A percentile compares a stretch with the other conserved stretches of the same genome.
Conservation (phyloP, 2,888 invertebrate species). For the Acrocyrtus sp. region DNA sequence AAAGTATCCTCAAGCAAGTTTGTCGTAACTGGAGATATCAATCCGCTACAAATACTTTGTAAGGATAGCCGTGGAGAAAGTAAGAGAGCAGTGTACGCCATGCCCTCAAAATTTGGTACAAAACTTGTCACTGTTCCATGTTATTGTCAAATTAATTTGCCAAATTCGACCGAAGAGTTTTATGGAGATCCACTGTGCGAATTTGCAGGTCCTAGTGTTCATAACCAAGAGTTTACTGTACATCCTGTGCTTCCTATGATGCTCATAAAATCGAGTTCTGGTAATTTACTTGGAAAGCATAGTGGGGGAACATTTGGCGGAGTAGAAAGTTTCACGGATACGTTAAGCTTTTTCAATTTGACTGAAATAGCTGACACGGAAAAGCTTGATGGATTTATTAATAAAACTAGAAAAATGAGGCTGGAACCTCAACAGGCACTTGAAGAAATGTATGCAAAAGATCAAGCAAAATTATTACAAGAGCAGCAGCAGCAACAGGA, state of each 20-base stretch:
- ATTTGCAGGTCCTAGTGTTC: not conserved
- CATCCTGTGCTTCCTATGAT: not conserved
- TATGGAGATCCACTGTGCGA: not conserved
- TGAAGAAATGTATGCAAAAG: too few species aligned
- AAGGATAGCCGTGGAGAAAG: not conserved
- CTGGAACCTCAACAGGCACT: too few species aligned
- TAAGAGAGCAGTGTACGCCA: not conserved
- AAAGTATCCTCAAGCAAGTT: constrained; percentile 29
- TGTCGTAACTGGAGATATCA: constrained; percentile 31
- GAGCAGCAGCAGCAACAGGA: too few species aligned
- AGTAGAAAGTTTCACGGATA: not conserved
- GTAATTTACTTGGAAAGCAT: not conserved
- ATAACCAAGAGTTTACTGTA: not conserved
- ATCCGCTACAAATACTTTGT: not conserved
- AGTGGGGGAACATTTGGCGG: not conserved
- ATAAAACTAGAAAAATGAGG: too few species aligned
- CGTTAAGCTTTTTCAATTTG: too few species aligned
- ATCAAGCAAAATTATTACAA: too few species aligned
- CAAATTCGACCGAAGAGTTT: not conserved
- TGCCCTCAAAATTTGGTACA: not conserved
- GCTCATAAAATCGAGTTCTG: not conserved
- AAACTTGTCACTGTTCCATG: not conserved
- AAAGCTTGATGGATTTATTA: not conserved
- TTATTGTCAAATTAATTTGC: not conserved
- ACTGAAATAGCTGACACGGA: not conserved